Conservation (phyloP, 2,797 vertebrate genomes). For the Caiman crocodilus region DNA sequence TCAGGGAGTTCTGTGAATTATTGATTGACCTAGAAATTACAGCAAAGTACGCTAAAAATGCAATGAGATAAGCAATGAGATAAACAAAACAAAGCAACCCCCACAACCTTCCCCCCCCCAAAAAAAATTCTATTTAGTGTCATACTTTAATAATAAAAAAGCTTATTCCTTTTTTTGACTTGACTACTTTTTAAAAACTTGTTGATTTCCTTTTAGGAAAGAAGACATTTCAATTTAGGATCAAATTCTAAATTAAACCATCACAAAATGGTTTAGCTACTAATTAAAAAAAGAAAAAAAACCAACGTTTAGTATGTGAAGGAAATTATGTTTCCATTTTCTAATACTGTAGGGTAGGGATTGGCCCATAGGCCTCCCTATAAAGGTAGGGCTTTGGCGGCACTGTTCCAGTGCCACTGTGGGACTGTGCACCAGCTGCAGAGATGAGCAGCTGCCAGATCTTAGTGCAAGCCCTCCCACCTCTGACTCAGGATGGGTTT, state of each 20-base stretch:
- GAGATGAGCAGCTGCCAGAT: too few relatives aligned
- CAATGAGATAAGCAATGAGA: not conserved
- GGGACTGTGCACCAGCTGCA: too few relatives aligned
- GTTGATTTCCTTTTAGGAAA: not conserved
- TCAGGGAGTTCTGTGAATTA: too few relatives aligned
- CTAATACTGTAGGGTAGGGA: not conserved
- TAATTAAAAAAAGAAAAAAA: not conserved
- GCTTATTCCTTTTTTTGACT: not conserved
- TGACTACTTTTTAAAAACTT: not conserved
- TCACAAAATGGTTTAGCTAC: not conserved
- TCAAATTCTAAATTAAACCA: accelerated
- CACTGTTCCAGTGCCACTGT: too few relatives aligned
- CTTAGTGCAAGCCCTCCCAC: too few relatives aligned
- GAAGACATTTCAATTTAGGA: not conserved
- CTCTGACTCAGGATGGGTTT: too few relatives aligned
- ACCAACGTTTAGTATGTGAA: not conserved
- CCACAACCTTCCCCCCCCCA: too few relatives aligned
- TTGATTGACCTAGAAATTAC: not conserved
- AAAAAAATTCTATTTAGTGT: not conserved
- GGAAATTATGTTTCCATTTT: conserved; percentile 4
- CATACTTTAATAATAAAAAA: not conserved
- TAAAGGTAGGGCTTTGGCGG: too few relatives aligned
- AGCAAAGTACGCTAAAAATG: not conserved
- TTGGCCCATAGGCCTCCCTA: too few relatives aligned
- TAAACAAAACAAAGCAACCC: not conserved